Conservation (phyloP, 2,888 invertebrate genomes). For the Craniophora ligustri region DNA sequence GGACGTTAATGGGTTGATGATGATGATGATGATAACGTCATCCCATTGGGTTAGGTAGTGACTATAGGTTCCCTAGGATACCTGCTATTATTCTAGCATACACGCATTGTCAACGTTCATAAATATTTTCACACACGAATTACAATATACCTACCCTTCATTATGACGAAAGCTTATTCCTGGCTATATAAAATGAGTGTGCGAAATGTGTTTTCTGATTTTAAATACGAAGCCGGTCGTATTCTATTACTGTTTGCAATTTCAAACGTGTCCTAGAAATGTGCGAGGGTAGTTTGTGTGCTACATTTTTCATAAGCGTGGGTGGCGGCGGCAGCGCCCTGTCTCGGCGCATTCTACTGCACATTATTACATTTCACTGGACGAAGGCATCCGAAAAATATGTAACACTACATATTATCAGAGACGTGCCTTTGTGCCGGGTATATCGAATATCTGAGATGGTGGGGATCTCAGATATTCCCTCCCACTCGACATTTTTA, state of each 20-base stretch:
- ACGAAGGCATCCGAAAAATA: constrained; percentile 35
- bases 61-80: too few relatives aligned
- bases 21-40: too few relatives aligned
- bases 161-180: not conserved
- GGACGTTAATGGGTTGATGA: too few relatives aligned
- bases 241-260: constrained; percentile 39
- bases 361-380: constrained; percentile 48
- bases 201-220: constrained; percentile 5
- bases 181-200: not conserved
- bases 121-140: too few relatives aligned
- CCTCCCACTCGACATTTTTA: constrained; percentile 16
- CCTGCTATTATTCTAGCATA: too few relatives aligned
- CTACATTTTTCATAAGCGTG: constrained; percentile 25
- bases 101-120: too few relatives aligned
- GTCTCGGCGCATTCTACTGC: constrained; percentile 18
- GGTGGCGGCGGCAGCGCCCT: constrained; percentile 3
- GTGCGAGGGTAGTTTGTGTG: constrained; percentile 7
- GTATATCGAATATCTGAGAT: too few relatives aligned
- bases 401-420: constrained; percentile 36
- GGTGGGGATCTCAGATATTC: constrained; percentile 15
- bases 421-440: constrained; percentile 30
- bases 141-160: not conserved
- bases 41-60: too few relatives aligned
- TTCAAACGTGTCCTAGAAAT: constrained; percentile 33
- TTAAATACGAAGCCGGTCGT: constrained; percentile 24